Conservation (phyloP, 2,113 vertebrate species). For the Serilophus lunatus region DNA sequence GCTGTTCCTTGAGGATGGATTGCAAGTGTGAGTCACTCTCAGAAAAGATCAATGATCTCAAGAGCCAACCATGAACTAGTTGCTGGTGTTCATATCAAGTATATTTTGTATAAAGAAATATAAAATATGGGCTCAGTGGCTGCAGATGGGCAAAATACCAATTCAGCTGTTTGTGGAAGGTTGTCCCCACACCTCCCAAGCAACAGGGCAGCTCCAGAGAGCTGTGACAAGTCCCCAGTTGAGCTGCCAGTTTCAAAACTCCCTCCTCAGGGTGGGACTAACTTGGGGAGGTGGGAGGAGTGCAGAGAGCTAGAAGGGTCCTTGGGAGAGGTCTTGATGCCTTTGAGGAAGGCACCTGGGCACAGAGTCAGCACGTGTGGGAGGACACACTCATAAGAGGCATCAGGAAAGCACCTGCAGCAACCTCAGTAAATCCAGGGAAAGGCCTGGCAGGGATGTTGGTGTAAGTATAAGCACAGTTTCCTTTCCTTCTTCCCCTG, state of each 20-base stretch:
- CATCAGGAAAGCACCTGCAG: not conserved
- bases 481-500: not conserved
- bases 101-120: not conserved
- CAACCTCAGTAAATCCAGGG: not conserved
- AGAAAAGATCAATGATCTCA: not conserved
- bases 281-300: not conserved
- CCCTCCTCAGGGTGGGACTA: not conserved
- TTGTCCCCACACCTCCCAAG: not conserved
- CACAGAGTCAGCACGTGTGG: not conserved
- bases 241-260: not conserved
- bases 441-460: not conserved
- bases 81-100: not conserved
- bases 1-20: not conserved
- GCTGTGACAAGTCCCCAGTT: not conserved
- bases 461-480: not conserved
- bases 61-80: not conserved
- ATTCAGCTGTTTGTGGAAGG: not conserved
- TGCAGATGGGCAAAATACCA: not conserved
- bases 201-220: not conserved
- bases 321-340: not conserved
- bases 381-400: not conserved
- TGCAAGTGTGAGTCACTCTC: not conserved
- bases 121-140: not conserved
- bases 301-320: not conserved
- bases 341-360: not conserved